Evolutionary conservation across 2,797 vertebrate species (phyloP), one percentile per base, ranked within the genome.

Genomic region (Typhlichthys subterraneus): DNA sequence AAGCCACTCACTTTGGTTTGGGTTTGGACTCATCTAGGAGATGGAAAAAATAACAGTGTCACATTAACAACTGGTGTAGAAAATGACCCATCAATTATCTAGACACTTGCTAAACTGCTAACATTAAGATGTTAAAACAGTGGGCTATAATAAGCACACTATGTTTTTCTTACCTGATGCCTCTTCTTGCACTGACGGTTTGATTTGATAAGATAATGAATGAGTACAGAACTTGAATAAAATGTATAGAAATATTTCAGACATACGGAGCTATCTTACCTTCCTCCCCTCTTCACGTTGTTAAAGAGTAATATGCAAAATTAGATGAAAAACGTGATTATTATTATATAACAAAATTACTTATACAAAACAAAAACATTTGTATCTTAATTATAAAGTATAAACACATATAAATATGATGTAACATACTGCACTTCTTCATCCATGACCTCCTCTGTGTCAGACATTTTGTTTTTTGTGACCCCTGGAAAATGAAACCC

Each of bases 1-100:
- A 12, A 45, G 31, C 9, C 10, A 63, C 91, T 79, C 82, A 93
- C 92, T 93, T 93, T 0, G 91, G 92, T 56, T 91, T 93, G 9
- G 80, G 71, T 69, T 85, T 93, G 14, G 89, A 87, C 11, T 86
- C 91, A 70, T 91, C 92, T 92, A 57, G 7, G 38, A 55, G 0
- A 5, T 69, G 14, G 9, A 13, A 29, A 57, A 76, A 1, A 50
- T 29, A 63, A 50, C 0, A 52, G 1, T 0, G 31, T 12, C 0
- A 42, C 1, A 17, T 31, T 47, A 42, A 42, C 1, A 57, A 58
- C 45, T 17, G 45, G 9, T 42, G 12, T 48, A 48, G 23, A 4
- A 12, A 56, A 57, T 11, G 5, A 12, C 2, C 7, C 13, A 19
- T 14, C n/a, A 12, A 45, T 1, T 4, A 45, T 19, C 14, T 45